Evolutionary conservation across 1,140 invertebrate genomes (phyloP), one percentile per base, ranked within the genome.

Genomic region (Lucilia cuprina): DNA sequence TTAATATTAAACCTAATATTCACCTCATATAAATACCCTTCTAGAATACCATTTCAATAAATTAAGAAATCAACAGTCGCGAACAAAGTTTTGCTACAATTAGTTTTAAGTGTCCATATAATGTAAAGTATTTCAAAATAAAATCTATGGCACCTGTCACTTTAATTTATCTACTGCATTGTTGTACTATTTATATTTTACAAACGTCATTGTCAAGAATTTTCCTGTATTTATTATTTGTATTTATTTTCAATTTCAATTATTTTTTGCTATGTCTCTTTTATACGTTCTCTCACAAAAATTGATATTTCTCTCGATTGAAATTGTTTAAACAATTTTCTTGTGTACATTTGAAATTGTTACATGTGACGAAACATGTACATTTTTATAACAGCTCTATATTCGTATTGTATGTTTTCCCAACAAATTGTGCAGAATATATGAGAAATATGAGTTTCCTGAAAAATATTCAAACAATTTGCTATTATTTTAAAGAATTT

Each of bases 181-280:
- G n/a, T 70, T 21, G 14, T 70, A 21, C 14, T n/a, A 19, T 65
- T 17, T 30, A 30, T 30, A 30, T 30, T 60, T 12, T 60, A 17
- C 55, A 60, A 60, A 70, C 65, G 65, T 70, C 65, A 70, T 70
- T 70, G 65, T 21, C 65, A 70, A 70, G 65, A 70, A 19, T 70
- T 70, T 70, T 70, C 65, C 12, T 55, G 65, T 25, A 7, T 70
- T 70, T 70, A 70, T 25, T 17, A 12, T 21, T 2, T 70, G 5
- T 70, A 55, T n/a, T 70, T 70, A 70, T 70, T 70, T 70, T 70
- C 65, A 70, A 70, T 70, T 70, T 70, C n/a, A 70, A 70, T 19
- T 70, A 60, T 70, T 70, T 25, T 70, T 70, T 70, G 65, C 12
- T 60, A 0, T 60, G 41, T 5, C 41, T 41, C 41, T 41, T 60